phyloP scores from a whole-genome alignment of 2,113 vertebrate species.

The Micronisus gabar region DNA sequence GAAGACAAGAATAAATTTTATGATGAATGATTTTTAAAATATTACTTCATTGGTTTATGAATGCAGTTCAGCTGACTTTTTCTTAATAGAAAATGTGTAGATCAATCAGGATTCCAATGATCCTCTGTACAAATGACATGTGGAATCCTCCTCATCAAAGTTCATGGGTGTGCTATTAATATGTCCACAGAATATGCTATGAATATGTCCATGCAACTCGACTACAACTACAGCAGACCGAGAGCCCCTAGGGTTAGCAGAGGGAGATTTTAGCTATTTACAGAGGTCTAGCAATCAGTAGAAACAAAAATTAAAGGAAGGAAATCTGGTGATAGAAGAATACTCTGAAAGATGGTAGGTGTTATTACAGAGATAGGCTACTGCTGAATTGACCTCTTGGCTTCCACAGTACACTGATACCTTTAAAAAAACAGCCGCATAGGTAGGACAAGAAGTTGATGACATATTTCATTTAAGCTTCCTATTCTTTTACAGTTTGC shows the following conservation, averaged over 20 bases:
- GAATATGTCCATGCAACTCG: not conserved
- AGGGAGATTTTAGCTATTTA: not conserved
- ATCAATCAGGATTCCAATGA: not conserved
- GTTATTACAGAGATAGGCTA: not conserved
- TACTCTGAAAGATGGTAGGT: not conserved
- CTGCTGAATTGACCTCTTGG: not conserved
- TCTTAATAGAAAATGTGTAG: not conserved
- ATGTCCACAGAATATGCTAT: not conserved
- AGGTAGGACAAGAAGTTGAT: not conserved
- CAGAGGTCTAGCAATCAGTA: not conserved
- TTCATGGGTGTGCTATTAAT: not conserved
- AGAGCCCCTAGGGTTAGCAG: not conserved
- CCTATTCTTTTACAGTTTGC: not conserved
- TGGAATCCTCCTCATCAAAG: not conserved
- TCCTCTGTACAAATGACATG: not conserved
- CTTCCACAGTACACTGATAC: not conserved
- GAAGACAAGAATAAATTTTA: not conserved
- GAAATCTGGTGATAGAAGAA: not conserved
- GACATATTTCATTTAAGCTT: not conserved
- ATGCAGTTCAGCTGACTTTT: not conserved
- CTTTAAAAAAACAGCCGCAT: not conserved
- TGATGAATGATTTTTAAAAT: not conserved
- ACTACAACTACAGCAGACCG: not conserved
- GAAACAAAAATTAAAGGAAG: not conserved
- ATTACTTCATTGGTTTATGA: not conserved